These are phyloP conservation scores for Paracanthobrama guichenoti DNA, from an alignment of 2,113 vertebrate genomes.

Conservation along the genomic window DNA sequence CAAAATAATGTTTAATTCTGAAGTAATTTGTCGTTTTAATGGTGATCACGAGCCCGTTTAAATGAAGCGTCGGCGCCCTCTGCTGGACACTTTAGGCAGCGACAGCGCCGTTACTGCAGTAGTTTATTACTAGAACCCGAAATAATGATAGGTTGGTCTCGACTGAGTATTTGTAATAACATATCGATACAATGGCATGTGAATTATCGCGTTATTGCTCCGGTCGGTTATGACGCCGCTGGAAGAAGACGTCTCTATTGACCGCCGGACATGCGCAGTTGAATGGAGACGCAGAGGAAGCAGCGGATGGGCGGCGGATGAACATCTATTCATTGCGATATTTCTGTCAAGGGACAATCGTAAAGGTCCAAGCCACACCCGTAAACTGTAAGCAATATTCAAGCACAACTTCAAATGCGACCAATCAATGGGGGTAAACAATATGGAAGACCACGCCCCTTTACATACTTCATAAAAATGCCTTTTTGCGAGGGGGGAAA, in stretches of 20 bases:
- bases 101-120: too few relatives aligned
- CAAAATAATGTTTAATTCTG: not conserved
- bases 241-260: not conserved
- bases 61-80: not conserved
- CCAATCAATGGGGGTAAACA: conserved; percentile 55
- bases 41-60: not conserved
- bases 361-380: conserved; percentile 33
- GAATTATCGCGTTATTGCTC: not conserved
- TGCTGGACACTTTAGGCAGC: not conserved
- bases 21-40: not conserved
- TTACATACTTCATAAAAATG: conserved; percentile 27
- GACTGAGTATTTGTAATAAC: not conserved
- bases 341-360: not conserved
- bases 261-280: conserved; percentile 20
- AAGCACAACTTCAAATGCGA: conserved; percentile 46
- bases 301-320: conserved; percentile 17
- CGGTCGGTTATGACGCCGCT: not conserved
- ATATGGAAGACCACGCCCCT: conserved; percentile 43
- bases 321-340: not conserved
- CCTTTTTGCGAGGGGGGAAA: not conserved
- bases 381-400: not conserved
- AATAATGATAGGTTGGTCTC: not conserved
- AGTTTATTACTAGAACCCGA: not conserved
- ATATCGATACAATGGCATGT: not conserved
- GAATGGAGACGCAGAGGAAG: conserved; percentile 8